phyloP scores from a whole-genome alignment of 2,797 vertebrate genomes.

The Coreius guichenoti region DNA sequence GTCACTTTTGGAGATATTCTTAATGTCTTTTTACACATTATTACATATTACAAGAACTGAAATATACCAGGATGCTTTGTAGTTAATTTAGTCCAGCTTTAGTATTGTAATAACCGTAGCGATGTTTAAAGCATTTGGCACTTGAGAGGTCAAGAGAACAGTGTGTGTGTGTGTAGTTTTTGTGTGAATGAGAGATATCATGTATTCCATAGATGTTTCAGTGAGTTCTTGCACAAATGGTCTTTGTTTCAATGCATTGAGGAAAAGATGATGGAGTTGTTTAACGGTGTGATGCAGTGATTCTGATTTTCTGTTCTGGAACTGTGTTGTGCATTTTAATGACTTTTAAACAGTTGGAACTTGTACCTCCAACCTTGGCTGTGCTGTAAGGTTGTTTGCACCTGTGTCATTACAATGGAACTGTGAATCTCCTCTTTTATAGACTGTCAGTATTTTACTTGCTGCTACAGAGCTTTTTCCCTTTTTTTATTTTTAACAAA shows the following conservation, averaged over 20 bases:
- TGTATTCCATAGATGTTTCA: conserved; percentile 20
- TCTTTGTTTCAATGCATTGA: conserved; percentile 36
- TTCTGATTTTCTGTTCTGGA: conserved; percentile 31
- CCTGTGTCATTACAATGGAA: conserved; percentile 70
- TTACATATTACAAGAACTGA: conserved; percentile 26
- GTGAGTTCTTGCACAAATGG: conserved; percentile 44
- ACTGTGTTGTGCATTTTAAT: conserved; percentile 48
- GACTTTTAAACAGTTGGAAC: conserved; percentile 42
- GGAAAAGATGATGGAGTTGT: conserved; percentile 28
- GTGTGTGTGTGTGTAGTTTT: background rate
- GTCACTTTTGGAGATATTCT: background rate
- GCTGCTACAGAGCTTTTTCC: conserved; percentile 75
- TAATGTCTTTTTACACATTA: conserved; percentile 18
- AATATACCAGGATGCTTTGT: conserved; percentile 34
- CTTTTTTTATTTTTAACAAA: conserved; percentile 21
- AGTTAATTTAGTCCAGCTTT: conserved; percentile 52
- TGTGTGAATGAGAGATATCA: conserved; percentile 24
- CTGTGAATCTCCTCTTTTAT: conserved; percentile 77
- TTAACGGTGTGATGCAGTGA: conserved; percentile 43
- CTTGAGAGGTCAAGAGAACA: conserved; percentile 23
- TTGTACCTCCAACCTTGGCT: conserved; percentile 60
- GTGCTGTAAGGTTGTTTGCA: conserved; percentile 70
- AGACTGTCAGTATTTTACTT: conserved; percentile 67
- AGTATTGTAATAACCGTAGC: conserved; percentile 38
- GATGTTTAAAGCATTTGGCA: conserved; percentile 44